Evolutionary conservation across 2,113 vertebrate genomes (phyloP), one percentile per base, ranked within the genome.

Genomic region (Seriola quinqueradiata): DNA sequence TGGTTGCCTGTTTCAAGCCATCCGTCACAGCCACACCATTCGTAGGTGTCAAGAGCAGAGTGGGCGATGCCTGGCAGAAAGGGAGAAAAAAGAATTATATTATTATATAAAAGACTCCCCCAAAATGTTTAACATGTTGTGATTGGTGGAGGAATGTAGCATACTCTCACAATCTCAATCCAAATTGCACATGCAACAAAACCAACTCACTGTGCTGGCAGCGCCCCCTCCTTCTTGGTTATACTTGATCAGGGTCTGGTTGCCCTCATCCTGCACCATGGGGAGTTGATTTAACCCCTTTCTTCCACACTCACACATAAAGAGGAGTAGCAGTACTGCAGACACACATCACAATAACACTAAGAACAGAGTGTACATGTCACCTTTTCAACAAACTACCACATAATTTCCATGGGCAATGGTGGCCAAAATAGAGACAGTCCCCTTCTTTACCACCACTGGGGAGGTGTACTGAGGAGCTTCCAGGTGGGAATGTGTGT

Each of bases 221-320:
- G 92, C 70, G 9, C 90, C 77, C 0, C 92, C 92, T 82, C 92
- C 95, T 83, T 96, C 95, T 13, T 94, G 78, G 25, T 95, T 96
- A 85, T 95, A 96, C 19, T 60, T 81, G 48, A 94, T 93, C 25
- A 95, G 82, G 8, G 92, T 93, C 88, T 95, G 95, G 68, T 55
- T 82, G 42, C 92, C 93, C 17, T 93, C 93, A 1, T 89, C 82
- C 1, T 55, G 11, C 2, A 34, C 0, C 13, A 71, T 1, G 13
- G 78, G 52, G 0, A 69, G 38, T 13, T 42, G 13, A 4, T 74
- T 12, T 63, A 87, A 66, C 0, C 6, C 0, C 21, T 70, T 61
- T 6, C 4, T 3, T 16, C 10, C 6, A 66, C 75, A 86, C 0
- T 81, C 0, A 23, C 91, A 94, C 0, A 2, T 0, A 0, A 94